phyloP scores from a whole-genome alignment of 2,888 invertebrate genomes.

The Dryococelus australis region DNA sequence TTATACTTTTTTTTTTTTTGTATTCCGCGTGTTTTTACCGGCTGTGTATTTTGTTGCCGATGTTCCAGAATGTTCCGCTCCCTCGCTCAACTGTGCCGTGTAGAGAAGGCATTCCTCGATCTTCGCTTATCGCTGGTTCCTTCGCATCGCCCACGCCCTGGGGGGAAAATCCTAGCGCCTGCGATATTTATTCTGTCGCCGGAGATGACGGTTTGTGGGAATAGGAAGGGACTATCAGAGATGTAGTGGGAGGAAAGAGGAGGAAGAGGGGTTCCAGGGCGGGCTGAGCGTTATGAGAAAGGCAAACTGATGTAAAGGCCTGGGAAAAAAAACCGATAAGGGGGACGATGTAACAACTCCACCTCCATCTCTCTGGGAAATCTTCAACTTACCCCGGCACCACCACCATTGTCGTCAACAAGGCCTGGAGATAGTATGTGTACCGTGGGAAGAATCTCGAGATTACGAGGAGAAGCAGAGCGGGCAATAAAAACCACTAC shows the following conservation, averaged over 20 bases:
- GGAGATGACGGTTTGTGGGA: neutral
- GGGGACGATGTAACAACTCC: neutral
- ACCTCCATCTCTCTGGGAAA: neutral
- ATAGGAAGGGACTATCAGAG: too few relatives aligned
- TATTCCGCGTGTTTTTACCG: too few relatives aligned
- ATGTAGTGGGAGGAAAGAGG: neutral
- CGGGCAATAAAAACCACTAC: neutral
- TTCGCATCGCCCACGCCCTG: neutral
- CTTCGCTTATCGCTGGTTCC: neutral
- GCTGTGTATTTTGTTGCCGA: neutral
- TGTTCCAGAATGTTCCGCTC: neutral
- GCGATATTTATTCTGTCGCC: neutral
- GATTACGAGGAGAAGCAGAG: neutral
- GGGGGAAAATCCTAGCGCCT: neutral
- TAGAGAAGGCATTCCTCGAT: neutral
- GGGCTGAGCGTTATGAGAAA: neutral
- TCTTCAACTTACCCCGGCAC: neutral
- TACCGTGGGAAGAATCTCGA: constrained; percentile 7
- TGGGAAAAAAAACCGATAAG: neutral
- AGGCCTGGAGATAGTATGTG: neutral
- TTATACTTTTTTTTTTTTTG: too few relatives aligned
- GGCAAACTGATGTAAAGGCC: constrained; percentile 2
- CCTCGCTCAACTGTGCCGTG: neutral
- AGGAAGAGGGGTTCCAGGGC: neutral
- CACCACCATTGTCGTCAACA: neutral